A percentile compares a stretch with the other conserved stretches of the same genome.
These are phyloP conservation scores for Actinia equina DNA, from an alignment of 64 coral and sea anemone species.

Conservation along the genomic window DNA sequence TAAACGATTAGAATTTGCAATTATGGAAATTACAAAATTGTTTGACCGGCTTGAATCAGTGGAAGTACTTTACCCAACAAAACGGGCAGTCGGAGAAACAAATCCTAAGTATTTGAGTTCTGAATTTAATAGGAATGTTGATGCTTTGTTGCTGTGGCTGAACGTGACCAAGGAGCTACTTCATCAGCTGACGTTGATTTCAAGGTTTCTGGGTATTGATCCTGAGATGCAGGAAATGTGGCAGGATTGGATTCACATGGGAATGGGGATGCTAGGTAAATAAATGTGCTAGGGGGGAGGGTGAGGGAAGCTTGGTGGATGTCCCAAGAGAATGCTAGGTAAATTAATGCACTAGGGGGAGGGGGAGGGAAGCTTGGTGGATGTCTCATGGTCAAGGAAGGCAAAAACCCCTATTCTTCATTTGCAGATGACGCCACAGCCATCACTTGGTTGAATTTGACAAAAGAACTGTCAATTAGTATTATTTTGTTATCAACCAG, in stretches of 20 bases:
- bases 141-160: conserved; percentile 78
- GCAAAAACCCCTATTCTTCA: no score
- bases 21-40: conserved; percentile 47
- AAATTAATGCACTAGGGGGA: no score
- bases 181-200: conserved; percentile 74
- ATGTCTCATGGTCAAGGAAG: no score
- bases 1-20: conserved; percentile 52
- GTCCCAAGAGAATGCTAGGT: no score
- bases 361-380: no score
- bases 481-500: no score
- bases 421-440: no score
- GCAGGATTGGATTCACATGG: conserved; percentile 74
- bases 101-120: conserved; percentile 63
- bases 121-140: conserved; percentile 73
- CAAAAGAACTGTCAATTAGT: no score
- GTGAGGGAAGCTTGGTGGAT: background rate
- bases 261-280: conserved; percentile 55
- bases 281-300: background rate
- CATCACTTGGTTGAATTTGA: no score
- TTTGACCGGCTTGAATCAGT: conserved; percentile 71
- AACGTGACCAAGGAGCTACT: conserved; percentile 84
- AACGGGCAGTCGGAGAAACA: conserved; percentile 57
- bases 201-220: conserved; percentile 81
- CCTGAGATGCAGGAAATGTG: conserved; percentile 18
- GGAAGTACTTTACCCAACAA: conserved; percentile 86